Evolutionary conservation across 2,113 vertebrate species (phyloP), one percentile per base, ranked within the genome.

Genomic region (Oophaga pumilio): DNA sequence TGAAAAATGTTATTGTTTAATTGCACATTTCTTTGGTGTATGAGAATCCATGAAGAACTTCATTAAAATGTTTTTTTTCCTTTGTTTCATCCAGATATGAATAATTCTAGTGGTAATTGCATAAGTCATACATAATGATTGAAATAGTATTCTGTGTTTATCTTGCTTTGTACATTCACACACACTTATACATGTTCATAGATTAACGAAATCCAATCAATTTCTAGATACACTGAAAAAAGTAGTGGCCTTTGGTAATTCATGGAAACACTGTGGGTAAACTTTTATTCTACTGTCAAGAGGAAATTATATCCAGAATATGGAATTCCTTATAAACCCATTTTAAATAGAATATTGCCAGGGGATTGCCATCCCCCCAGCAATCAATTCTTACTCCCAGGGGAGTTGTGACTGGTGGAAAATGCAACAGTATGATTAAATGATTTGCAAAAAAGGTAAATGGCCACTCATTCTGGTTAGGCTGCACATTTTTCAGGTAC

Each of bases 21-120:
- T 85, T 85, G 84, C 84, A 85, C 84, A 85, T 85, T 74, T 80
- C 77, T 33, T 77, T 85, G 33, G 20, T 85, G 81, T 83, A 69
- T 26, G 20, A 53, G 22, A 68, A 64, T 83, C 62, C 49, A 69
- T 69, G 81, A 83, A 69, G 81, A 49, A 83, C 43, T 69, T 83
- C 81, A 83, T 83, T 68, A 69, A 83, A 83, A 53, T 68, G 60
- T 68, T 49, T 81, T 64, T 8, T 22, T 81, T 14, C 22, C n/a
- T 26, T 79, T 79, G 33, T 82, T 66, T 50, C 22, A 50, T 20
- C 24, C 80, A 49, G 24, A 60, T 50, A 28, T 57, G 13, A 59
- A 80, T 60, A 4, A 82, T 82, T 62, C 50, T 53, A 78, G 76
- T 26, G 13, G 8, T 57, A 53, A 12, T 24, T 79, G 10, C 24